These are phyloP conservation scores for Ellobium chinense DNA, from an alignment of 2,888 invertebrate species.

Conservation along the genomic window DNA sequence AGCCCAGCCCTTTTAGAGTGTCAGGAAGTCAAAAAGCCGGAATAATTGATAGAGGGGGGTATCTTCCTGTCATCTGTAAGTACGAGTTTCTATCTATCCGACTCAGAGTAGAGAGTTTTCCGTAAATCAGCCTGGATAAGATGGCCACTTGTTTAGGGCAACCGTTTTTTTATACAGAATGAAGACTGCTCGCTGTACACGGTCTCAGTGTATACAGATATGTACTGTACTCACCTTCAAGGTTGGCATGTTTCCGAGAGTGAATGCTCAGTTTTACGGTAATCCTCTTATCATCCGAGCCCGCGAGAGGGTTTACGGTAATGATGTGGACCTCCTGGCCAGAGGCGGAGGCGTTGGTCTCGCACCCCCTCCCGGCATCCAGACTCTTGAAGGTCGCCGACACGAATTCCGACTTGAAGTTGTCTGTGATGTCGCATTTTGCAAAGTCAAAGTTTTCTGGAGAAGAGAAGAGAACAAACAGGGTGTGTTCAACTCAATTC, in stretches of 20 bases:
- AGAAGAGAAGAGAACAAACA: not conserved
- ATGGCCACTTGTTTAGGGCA: too few relatives aligned
- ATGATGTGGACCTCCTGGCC: constrained; percentile 52
- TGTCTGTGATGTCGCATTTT: constrained; percentile 44
- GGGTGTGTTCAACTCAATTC: too few relatives aligned
- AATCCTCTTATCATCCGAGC: not conserved
- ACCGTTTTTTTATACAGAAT: too few relatives aligned
- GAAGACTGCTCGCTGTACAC: too few relatives aligned
- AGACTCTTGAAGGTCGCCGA: constrained; percentile 44
- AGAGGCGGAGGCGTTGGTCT: constrained; percentile 42
- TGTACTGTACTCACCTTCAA: constrained; percentile 20
- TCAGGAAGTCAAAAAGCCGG: too few relatives aligned
- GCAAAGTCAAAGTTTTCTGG: constrained; percentile 31
- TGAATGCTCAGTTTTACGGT: constrained; percentile 20
- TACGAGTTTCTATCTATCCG: too few relatives aligned
- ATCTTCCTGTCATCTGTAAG: too few relatives aligned
- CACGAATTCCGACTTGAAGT: constrained; percentile 45
- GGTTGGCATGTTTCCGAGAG: constrained; percentile 16
- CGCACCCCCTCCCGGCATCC: constrained; percentile 46
- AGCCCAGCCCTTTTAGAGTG: too few relatives aligned
- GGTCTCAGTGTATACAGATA: too few relatives aligned
- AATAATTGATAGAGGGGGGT: too few relatives aligned
- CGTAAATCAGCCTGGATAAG: too few relatives aligned
- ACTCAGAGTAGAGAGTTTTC: too few relatives aligned
- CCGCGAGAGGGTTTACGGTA: constrained; percentile 34